Conservation (phyloP, 2,888 invertebrate species). For the Seladonia tumulorum region DNA sequence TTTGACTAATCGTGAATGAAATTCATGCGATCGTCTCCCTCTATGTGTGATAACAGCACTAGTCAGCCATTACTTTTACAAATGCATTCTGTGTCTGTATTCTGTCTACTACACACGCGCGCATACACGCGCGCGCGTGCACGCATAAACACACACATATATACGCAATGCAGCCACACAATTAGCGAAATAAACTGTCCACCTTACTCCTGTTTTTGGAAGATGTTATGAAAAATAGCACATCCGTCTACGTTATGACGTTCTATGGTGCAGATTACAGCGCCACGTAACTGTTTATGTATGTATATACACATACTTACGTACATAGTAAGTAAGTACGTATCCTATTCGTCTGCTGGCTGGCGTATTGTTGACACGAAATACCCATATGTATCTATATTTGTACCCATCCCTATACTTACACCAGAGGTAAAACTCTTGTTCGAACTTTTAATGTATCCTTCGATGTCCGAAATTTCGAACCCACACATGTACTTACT, state of each 20-base stretch:
- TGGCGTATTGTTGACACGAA: too few relatives aligned
- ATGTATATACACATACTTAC: background rate
- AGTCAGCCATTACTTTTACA: constrained; percentile 74
- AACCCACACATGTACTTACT: background rate
- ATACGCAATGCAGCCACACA: constrained; percentile 2
- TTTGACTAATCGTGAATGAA: constrained; percentile 55
- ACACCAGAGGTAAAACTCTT: background rate
- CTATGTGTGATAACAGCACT: constrained; percentile 75
- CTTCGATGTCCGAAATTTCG: background rate
- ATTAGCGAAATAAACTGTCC: background rate
- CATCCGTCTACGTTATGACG: background rate
- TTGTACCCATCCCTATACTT: background rate
- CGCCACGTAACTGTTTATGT: background rate
- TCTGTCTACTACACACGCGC: constrained; percentile 5
- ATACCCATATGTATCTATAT: too few relatives aligned
- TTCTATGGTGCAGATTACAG: background rate
- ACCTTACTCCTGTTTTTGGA: background rate
- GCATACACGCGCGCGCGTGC: background rate
- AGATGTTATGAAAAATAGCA: constrained; percentile 8
- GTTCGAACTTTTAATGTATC: background rate
- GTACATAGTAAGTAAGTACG: too few relatives aligned
- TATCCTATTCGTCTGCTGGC: too few relatives aligned
- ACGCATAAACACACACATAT: background rate
- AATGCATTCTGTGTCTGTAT: constrained; percentile 47
- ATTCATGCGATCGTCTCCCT: constrained; percentile 33